Evolutionary conservation across 2,888 invertebrate genomes (phyloP).

Genomic region (Gastracanthus pulcherrimus): DNA sequence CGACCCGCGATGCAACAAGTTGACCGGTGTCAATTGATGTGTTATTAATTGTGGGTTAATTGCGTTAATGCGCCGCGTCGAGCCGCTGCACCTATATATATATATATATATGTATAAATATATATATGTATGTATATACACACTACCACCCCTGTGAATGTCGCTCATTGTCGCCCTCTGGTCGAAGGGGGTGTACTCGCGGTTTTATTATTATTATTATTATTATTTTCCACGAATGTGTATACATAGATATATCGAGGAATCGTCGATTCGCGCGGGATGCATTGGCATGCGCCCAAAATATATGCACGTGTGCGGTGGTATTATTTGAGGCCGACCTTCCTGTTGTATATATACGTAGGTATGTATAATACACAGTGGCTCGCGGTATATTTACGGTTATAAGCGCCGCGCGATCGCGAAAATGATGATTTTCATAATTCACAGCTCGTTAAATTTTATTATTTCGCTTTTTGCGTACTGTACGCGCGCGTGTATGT

Average conservation of each 20-base stretch:
- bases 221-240: conserved; percentile 62
- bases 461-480: conserved; percentile 69
- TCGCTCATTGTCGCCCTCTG: background rate
- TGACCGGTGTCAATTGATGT: conserved; percentile 76
- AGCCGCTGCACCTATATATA: conserved; percentile 21
- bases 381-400: background rate
- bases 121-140: background rate
- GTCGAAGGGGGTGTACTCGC: too few species aligned
- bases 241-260: conserved; percentile 58
- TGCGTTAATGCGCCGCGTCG: conserved; percentile 73
- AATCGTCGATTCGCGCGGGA: conserved; percentile 71
- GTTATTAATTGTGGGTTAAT: conserved; percentile 77
- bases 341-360: background rate
- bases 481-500: background rate
- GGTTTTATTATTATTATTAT: conserved; percentile 74
- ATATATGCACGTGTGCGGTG: background rate
- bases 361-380: background rate
- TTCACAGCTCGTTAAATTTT: conserved; percentile 74
- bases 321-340: conserved; percentile 58
- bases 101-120: background rate
- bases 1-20: conserved; percentile 75
- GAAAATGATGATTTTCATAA: conserved; percentile 74
- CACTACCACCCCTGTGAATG: background rate
- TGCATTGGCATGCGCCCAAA: conserved; percentile 74
- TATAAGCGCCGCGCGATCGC: conserved; percentile 9